Base-by-base conservation (phyloP, 2,113 vertebrate species). In the Tamias sibiricus region DNA sequence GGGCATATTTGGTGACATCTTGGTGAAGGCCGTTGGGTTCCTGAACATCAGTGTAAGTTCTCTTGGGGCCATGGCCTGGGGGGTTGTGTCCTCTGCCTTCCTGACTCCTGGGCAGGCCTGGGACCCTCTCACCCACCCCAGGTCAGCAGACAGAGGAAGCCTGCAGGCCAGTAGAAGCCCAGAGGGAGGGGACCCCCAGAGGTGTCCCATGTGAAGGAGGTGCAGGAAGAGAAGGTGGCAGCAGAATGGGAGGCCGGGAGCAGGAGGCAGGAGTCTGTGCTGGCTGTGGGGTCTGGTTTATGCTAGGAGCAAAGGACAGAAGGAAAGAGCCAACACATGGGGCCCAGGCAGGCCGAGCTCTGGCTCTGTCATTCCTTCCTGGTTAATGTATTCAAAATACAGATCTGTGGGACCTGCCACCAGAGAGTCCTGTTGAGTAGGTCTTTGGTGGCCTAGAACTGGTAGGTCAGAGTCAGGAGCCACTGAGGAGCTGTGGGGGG, bases 1-100 rank as follows among this genome's bases (percentile, higher is more conserved):
- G 57, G 97, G 97, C 22, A 72, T 98, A 81, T 98, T 44, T 32
- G 98, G 98, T 1, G 97, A 98, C 59, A 64, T 98, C 87, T 35
- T 86, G 6, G 91, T 98, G 54, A 95, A 92, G 32, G 95, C 95
- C 0, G 30, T 98, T 19, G 98, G 98, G n/a, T 98, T 98, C 91
- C 89, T 98, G 57, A 98, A 97, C 79, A 66, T 92, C 82, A 98
- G 30, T 0, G 98, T 97, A 86, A 98, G 92, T 89, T 69, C 8
- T 7, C 28, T 35, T 30, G 11, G 37, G 32, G 6, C 35, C 35
- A 22, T 66, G 32, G 4, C 57, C 44, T 82, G 54, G 17, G 47
- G 5, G 19, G 10, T 75, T 8, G n/a, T 2, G 0, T 24, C n/a
- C 37, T 52, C 79, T 59, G 57, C 22, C 59, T 64, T 35, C 19